Conservation (phyloP, 2,888 invertebrate genomes). For the Caenorhabditis drosophilae region DNA sequence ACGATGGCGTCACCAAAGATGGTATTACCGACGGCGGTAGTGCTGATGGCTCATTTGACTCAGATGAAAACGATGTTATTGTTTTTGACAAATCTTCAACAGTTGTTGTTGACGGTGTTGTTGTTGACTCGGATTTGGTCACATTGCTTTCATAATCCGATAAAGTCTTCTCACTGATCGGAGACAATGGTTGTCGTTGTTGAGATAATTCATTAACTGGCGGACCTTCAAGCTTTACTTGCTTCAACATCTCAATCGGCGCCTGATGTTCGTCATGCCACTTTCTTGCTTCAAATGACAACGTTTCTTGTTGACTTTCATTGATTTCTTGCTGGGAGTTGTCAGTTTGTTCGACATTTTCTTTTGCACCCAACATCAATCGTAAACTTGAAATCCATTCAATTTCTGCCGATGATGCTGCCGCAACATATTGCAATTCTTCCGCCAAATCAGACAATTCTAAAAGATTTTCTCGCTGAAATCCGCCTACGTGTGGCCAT, state of each 20-base stretch:
- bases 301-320: slow-evolving; percentile 2
- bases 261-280: slow-evolving; percentile 51
- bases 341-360: neutral
- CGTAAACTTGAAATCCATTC: slow-evolving; percentile 46
- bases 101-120: neutral
- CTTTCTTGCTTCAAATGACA: slow-evolving; percentile 41
- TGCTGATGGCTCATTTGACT: neutral
- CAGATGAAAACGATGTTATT: neutral
- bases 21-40: slow-evolving; percentile 1
- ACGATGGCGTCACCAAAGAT: neutral
- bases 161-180: neutral
- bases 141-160: neutral
- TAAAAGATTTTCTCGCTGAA: slow-evolving; percentile 29
- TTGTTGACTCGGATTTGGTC: neutral
- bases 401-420: slow-evolving; percentile 29
- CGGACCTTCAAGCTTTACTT: neutral
- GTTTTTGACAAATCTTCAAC: neutral
- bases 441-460: slow-evolving; percentile 59
- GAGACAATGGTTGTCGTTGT: neutral
- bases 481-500: slow-evolving; percentile 29
- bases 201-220: too few relatives aligned
- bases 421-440: slow-evolving; percentile 29
- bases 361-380: slow-evolving; percentile 19
- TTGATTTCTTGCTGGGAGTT: too few relatives aligned
- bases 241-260: slow-evolving; percentile 34